These are phyloP conservation scores for Orientallactaga sibirica DNA, from an alignment of 2,797 vertebrate genomes.

Conservation along the genomic window DNA sequence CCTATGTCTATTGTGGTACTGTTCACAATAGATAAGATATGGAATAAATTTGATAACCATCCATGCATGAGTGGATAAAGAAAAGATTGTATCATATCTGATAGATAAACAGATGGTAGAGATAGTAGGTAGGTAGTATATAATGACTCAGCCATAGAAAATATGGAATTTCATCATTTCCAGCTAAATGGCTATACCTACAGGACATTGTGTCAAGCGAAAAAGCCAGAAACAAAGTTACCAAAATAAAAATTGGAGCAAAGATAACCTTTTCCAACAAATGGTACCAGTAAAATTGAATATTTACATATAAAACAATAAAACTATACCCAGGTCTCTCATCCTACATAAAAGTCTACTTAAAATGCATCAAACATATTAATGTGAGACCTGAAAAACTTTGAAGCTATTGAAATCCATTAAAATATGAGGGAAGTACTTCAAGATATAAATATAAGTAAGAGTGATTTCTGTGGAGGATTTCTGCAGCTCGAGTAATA, in stretches of 20 bases:
- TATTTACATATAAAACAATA: too few species aligned
- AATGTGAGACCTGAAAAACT: background rate
- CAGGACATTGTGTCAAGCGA: background rate
- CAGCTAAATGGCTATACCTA: background rate
- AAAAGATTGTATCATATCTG: background rate
- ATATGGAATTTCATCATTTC: background rate
- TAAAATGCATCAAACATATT: background rate
- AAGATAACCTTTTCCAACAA: background rate
- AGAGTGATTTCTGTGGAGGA: background rate
- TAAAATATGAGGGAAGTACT: background rate
- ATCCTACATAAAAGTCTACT: too few species aligned
- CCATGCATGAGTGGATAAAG: background rate
- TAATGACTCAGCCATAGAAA: background rate
- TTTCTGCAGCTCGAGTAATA: background rate
- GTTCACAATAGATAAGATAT: background rate
- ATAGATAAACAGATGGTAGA: background rate
- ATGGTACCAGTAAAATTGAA: too few species aligned
- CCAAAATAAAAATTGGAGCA: background rate
- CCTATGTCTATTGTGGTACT: background rate
- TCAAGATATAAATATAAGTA: too few species aligned
- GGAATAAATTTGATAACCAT: background rate
- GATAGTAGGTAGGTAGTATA: background rate
- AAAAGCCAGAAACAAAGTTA: background rate
- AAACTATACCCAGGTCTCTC: too few species aligned
- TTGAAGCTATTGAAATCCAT: background rate